Percentiles rank a stretch among this genome's conserved stretches.
These are phyloP conservation scores for Metaphire vulgaris DNA, from an alignment of 1,140 invertebrate species.

Conservation along the genomic window DNA sequence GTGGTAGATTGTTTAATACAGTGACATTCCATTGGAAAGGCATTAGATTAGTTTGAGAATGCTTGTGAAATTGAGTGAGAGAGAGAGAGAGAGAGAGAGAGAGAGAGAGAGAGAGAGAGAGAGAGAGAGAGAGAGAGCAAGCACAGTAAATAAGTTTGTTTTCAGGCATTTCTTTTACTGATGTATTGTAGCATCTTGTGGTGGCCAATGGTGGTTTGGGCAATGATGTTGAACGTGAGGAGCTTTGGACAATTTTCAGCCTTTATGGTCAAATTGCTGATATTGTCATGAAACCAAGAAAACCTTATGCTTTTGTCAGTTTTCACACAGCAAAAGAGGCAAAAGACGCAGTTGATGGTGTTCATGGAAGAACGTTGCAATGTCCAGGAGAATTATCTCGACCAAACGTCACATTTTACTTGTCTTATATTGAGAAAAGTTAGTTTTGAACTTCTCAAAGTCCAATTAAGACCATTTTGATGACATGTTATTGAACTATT, in stretches of 20 bases:
- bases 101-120: too few relatives aligned
- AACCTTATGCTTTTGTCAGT: slow-evolving; percentile 69
- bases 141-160: too few relatives aligned
- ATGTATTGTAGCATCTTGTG: slow-evolving; percentile 58
- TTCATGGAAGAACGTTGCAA: slow-evolving; percentile 53
- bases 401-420: slow-evolving; percentile 56
- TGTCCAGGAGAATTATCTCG: slow-evolving; percentile 21
- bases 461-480: too few relatives aligned
- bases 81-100: too few relatives aligned
- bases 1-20: too few relatives aligned
- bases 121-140: too few relatives aligned
- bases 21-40: too few relatives aligned
- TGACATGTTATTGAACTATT: too few relatives aligned
- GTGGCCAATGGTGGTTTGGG: slow-evolving; percentile 70
- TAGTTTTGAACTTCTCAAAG: slow-evolving; percentile 29
- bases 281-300: slow-evolving; percentile 63
- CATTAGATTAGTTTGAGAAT: too few relatives aligned
- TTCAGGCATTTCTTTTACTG: too few relatives aligned
- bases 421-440: slow-evolving; percentile 60
- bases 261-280: slow-evolving; percentile 55
- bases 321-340: slow-evolving; percentile 55
- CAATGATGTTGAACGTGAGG: slow-evolving; percentile 62
- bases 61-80: too few relatives aligned
- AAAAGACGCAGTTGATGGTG: slow-evolving; percentile 56
- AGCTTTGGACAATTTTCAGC: slow-evolving; percentile 55